Percentiles rank a stretch among this genome's conserved stretches.
Conservation (phyloP, 2,797 vertebrate genomes). For the Tinamus major region DNA sequence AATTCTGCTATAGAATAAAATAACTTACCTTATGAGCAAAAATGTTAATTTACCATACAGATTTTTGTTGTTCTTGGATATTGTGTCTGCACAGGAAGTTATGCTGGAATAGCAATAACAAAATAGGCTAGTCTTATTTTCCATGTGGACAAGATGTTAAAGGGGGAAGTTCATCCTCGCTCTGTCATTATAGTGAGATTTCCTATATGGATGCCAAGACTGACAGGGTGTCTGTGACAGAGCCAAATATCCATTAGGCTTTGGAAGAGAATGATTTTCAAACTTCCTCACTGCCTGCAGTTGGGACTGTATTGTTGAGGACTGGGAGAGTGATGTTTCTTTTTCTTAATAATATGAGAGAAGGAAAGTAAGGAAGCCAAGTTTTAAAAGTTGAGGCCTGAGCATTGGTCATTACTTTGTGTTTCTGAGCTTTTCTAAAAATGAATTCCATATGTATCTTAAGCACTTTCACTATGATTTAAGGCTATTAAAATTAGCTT, state of each 20-base stretch:
- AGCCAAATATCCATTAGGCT: background rate
- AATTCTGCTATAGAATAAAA: background rate
- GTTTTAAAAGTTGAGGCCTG: background rate
- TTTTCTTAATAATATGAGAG: background rate
- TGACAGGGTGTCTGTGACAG: background rate
- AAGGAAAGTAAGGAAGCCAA: background rate
- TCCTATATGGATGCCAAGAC: background rate
- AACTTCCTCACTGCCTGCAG: background rate
- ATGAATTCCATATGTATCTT: background rate
- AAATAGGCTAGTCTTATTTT: background rate
- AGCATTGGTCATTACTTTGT: background rate
- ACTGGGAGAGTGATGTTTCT: background rate
- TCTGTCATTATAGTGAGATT: background rate
- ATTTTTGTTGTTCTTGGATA: background rate
- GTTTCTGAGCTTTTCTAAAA: background rate
- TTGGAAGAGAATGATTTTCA: background rate
- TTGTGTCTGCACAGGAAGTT: background rate
- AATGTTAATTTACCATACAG: background rate
- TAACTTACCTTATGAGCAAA: background rate
- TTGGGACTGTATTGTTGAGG: background rate
- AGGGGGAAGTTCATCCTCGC: background rate
- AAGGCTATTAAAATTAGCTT: background rate
- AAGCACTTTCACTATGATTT: background rate
- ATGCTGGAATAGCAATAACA: background rate
- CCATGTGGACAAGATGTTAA: background rate